phyloP scores from a whole-genome alignment of 2,113 vertebrate species.

The Nyctibius bracteatus region DNA sequence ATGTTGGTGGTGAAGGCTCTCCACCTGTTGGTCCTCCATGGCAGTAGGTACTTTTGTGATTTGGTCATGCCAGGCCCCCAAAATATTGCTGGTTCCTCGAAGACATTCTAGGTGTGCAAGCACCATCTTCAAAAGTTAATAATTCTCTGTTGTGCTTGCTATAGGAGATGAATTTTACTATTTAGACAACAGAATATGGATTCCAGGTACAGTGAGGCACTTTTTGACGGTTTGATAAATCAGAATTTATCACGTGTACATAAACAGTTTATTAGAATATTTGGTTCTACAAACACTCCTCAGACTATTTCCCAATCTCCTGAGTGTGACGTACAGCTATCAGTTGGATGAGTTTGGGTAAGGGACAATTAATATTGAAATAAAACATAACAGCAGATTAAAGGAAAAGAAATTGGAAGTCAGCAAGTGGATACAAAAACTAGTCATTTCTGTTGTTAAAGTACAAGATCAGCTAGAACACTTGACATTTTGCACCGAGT shows the following conservation, averaged over 20 bases:
- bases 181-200: neutral
- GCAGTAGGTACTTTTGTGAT: neutral
- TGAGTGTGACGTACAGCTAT: neutral
- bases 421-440: neutral
- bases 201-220: neutral
- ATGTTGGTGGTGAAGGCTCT: neutral
- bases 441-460: neutral
- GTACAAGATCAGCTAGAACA: neutral
- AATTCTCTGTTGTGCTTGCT: neutral
- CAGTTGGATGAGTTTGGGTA: neutral
- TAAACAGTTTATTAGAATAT: neutral
- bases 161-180: neutral
- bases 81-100: neutral
- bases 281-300: neutral
- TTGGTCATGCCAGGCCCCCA: fast-evolving
- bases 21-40: neutral
- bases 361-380: neutral
- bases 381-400: neutral
- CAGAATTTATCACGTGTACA: neutral
- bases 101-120: neutral
- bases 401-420: neutral
- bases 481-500: neutral
- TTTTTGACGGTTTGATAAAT: neutral
- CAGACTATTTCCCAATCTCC: neutral
- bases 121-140: neutral